Evolutionary conservation across 2,113 vertebrate genomes (phyloP), one percentile per base, ranked within the genome.

Genomic region (Vimba vimba): DNA sequence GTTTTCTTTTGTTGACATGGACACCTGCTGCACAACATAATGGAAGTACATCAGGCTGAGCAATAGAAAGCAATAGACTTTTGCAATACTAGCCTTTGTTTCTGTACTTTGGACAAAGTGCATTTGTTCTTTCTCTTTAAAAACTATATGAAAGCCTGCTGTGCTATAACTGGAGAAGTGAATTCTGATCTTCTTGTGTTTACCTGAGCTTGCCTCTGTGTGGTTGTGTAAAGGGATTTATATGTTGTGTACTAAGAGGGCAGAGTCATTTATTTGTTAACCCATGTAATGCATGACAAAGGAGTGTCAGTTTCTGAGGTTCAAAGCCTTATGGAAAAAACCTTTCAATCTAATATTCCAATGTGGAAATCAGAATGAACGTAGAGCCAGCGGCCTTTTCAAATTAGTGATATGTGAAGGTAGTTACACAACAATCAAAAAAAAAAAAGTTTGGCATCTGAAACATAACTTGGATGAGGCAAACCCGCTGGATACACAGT

Each of bases 161-260:
- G 12, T 27, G 33, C 30, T 25, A 17, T 62, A 64, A 36, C 60
- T 52, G 23, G 12, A 7, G 57, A 30, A 64, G 9, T 52, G 68
- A 43, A 64, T 82, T 88, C 90, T 90, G 85, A 93, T 92, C 92
- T 87, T 55, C 84, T 87, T 12, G 21, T 84, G 88, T 93, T 90
- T 89, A 90, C 89, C 90, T 88, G 43, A 85, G 89, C 90, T 90
- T 92, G 90, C 88, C 90, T 88, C 33, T 68, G 47, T 4, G 4
- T 78, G 59, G 50, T 64, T 78, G 74, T 19, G 45, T 47, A 27
- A 69, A 71, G 73, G 73, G 77, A 75, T 88, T 86, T 86, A 43
- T 43, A 64, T 17, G 23, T 55, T 90, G 68, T 88, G 79, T 88
- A 79, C 85, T 36, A 71, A 88, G 71, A 86, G 79, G 90, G 87